Percentiles rank a stretch among this genome's conserved stretches.
phyloP scores from a whole-genome alignment of 2,113 vertebrate genomes.

The Anoplopoma fimbria region DNA sequence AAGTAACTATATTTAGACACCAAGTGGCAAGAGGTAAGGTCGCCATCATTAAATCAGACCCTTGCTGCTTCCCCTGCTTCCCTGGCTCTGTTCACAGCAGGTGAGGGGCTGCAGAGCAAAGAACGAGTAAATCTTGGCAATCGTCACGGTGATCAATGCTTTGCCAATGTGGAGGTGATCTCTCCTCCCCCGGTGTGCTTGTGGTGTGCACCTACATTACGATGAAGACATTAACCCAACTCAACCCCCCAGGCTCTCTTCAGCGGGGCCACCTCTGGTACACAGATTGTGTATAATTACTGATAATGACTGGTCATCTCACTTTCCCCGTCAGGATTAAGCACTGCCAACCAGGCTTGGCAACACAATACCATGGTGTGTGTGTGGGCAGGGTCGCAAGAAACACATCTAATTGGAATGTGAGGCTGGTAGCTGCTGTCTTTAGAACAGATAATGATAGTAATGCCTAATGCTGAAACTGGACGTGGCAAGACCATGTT shows the following conservation, averaged over 20 bases:
- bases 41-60: conserved; percentile 38
- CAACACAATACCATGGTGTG: conserved; percentile 14
- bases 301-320: conserved; percentile 81
- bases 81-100: conserved; percentile 39
- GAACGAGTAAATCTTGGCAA: conserved; percentile 26
- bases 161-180: conserved; percentile 50
- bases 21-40: neutral
- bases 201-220: conserved; percentile 53
- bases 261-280: conserved; percentile 54
- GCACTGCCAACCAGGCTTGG: conserved; percentile 64
- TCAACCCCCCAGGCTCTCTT: conserved; percentile 36
- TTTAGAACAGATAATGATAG: conserved; percentile 44
- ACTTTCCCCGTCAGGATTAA: conserved; percentile 78
- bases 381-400: conserved; percentile 23
- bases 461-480: conserved; percentile 15
- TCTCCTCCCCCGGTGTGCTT: conserved; percentile 32
- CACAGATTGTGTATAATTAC: conserved; percentile 82
- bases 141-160: conserved; percentile 47
- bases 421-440: conserved; percentile 18
- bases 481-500: conserved; percentile 14
- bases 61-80: conserved; percentile 15
- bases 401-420: conserved; percentile 37
- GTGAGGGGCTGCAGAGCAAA: conserved; percentile 1
- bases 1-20: conserved; percentile 13
- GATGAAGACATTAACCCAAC: conserved; percentile 81